Conservation (phyloP, 2,797 vertebrate genomes). For the Austrolebias charrua region DNA sequence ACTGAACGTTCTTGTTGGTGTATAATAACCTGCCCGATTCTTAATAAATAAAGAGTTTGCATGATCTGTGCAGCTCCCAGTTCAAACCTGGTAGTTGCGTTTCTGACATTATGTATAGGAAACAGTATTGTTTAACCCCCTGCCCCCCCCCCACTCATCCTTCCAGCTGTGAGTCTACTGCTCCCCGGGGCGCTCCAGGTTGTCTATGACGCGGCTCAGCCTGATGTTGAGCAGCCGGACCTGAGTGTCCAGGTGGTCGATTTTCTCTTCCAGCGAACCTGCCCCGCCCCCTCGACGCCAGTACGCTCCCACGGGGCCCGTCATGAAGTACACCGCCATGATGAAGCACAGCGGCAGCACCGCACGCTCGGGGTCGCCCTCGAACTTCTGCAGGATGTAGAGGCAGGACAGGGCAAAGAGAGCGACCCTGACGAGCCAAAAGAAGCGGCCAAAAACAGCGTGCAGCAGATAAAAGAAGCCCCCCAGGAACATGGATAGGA, state of each 20-base stretch:
- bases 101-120: slow-evolving; percentile 38
- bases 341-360: slow-evolving; percentile 92
- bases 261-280: slow-evolving; percentile 91
- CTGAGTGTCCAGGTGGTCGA: slow-evolving; percentile 94
- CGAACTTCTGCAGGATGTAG: slow-evolving; percentile 96
- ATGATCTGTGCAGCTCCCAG: slow-evolving; percentile 35
- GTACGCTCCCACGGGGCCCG: slow-evolving; percentile 89
- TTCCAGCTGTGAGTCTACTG: slow-evolving; percentile 72
- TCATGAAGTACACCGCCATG: slow-evolving; percentile 96
- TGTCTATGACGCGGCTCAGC: slow-evolving; percentile 91
- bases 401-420: slow-evolving; percentile 94
- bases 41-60: slow-evolving; percentile 17
- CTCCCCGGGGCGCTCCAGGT: slow-evolving; percentile 84
- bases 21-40: slow-evolving; percentile 36
- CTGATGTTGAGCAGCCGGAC: slow-evolving; percentile 95
- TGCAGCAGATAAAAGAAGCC: slow-evolving; percentile 92
- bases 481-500: slow-evolving; percentile 90
- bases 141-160: slow-evolving; percentile 4
- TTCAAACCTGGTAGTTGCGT: slow-evolving; percentile 44
- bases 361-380: slow-evolving; percentile 90
- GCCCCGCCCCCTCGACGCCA: slow-evolving; percentile 83
- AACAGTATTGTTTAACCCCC: slow-evolving; percentile 15
- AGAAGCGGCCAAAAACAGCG: slow-evolving; percentile 89
- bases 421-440: slow-evolving; percentile 88
- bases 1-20: slow-evolving; percentile 21